Base-by-base conservation (phyloP, 92 coral and sea anemone genomes). In the Palythoa grandis region DNA sequence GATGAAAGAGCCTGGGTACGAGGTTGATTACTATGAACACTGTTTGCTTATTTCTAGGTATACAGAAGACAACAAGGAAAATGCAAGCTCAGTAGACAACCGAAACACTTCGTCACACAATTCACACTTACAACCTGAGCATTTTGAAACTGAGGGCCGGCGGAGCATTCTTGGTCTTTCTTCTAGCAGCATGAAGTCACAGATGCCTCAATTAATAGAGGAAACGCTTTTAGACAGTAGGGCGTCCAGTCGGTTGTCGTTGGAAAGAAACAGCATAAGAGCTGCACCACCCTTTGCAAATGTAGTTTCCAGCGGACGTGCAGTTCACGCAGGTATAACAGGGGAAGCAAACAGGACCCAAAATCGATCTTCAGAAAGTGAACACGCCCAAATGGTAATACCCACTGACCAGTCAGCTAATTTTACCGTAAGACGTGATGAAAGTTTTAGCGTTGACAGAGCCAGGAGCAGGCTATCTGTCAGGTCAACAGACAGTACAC, bases 171-270 rank as follows among this genome's bases (percentile, higher is more conserved):
- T 48, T 22, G 48, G 75, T 67, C 20, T 47, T 23, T 16, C 74
- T 16, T 23, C 74, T 11, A 39, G 48, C 61, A 66, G 65, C 14
- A 38, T 63, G 16, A 43, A 43, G 19, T 43, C 63, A 23, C 85
- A 80, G 50, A 65, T 22, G 47, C 85, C 85, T 22, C 58, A 40
- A 23, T 29, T 80, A 25, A 80, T 80, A 43, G 85, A 80, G 35
- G 85, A 80, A 66, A 80, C 85, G 20, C 74, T 67, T 7, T 11
- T 80, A 37, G 85, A 80, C 24, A 80, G 75, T 40, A 80, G 74
- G 39, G 58, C 20, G 43, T 80, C 85, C 56, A 80, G 85, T 35
- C 63, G 85, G 10, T 9, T 40, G 72, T 78, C 83, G 58, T 5
- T 65, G 53, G 72, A 54, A 78, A 78, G 71, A 78, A 37, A 67